A percentile compares a stretch with the other conserved stretches of the same genome.
Evolutionary conservation across 2,797 vertebrate species (phyloP).

Genomic region (Lycodopsis pacificus): DNA sequence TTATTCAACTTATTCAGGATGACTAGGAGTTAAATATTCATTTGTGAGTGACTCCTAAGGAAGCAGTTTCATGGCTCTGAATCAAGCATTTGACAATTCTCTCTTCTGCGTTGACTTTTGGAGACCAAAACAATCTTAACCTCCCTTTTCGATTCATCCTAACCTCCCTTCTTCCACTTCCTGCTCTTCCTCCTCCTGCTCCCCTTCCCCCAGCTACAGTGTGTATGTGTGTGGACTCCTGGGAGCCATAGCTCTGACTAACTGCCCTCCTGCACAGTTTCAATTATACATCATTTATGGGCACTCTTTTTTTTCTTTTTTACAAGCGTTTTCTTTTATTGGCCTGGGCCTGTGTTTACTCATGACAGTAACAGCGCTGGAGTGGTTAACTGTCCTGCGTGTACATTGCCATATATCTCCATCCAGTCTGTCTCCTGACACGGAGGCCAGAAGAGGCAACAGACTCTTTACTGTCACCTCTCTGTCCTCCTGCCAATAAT

Average conservation of each 20-base stretch:
- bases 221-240: conserved; percentile 42
- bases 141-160: conserved; percentile 47
- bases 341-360: conserved; percentile 68
- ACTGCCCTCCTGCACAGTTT: conserved; percentile 76
- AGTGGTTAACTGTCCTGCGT: conserved; percentile 58
- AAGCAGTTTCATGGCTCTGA: conserved; percentile 26
- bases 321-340: conserved; percentile 76
- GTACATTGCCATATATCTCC: conserved; percentile 65
- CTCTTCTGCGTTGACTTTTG: conserved; percentile 27
- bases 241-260: conserved; percentile 63
- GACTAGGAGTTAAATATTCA: conserved; percentile 36
- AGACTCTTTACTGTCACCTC: conserved; percentile 46
- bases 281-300: conserved; percentile 84
- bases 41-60: conserved; percentile 28
- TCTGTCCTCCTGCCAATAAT: conserved; percentile 50
- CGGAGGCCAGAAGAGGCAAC: conserved; percentile 21
- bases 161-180: conserved; percentile 45
- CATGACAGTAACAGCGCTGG: conserved; percentile 69
- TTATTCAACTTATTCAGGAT: conserved; percentile 26
- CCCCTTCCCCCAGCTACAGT: conserved; percentile 20
- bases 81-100: conserved; percentile 27
- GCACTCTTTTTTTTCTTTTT: conserved; percentile 47
- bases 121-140: conserved; percentile 40
- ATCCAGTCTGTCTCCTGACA: conserved; percentile 65
- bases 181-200: conserved; percentile 35